phyloP scores from a whole-genome alignment of 92 coral and sea anemone genomes.

The Epizoanthus ramosus region DNA sequence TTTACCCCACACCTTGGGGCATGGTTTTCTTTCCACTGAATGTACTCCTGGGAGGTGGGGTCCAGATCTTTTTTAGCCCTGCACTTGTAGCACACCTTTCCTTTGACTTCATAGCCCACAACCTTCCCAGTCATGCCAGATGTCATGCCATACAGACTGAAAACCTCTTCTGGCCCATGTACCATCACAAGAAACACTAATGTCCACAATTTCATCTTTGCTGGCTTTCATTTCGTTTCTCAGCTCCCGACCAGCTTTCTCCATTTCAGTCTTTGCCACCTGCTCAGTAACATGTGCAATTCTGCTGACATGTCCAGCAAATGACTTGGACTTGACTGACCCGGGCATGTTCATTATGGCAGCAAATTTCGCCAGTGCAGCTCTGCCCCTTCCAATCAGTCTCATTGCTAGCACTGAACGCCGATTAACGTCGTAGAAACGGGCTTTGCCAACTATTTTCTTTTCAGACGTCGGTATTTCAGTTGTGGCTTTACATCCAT shows the following conservation, averaged over 20 bases:
- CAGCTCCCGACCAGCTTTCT: slow-evolving; percentile 48
- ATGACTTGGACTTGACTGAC: slow-evolving; percentile 39
- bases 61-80: slow-evolving; percentile 46
- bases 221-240: slow-evolving; percentile 25
- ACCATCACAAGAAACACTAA: slow-evolving; percentile 49
- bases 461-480: slow-evolving; percentile 60
- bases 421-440: slow-evolving; percentile 49
- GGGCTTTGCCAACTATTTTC: slow-evolving; percentile 40
- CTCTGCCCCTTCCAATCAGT: slow-evolving; percentile 52
- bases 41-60: slow-evolving; percentile 50
- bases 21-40: slow-evolving; percentile 41
- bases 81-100: slow-evolving; percentile 55
- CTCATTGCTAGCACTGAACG: slow-evolving; percentile 47
- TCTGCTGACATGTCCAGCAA: slow-evolving; percentile 36
- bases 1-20: slow-evolving; percentile 41
- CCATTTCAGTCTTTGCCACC: slow-evolving; percentile 50
- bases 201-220: slow-evolving; percentile 20
- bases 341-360: slow-evolving; percentile 59
- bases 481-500: slow-evolving; percentile 37
- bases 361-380: slow-evolving; percentile 48
- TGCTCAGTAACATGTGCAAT: no score
- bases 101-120: slow-evolving; percentile 50
- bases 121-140: slow-evolving; percentile 61
- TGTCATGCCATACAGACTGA: slow-evolving; percentile 62
- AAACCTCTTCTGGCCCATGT: slow-evolving; percentile 64